Percentiles rank a stretch among this genome's conserved stretches.
Conservation (phyloP, 2,888 invertebrate species). For the Lobophora halterata region DNA sequence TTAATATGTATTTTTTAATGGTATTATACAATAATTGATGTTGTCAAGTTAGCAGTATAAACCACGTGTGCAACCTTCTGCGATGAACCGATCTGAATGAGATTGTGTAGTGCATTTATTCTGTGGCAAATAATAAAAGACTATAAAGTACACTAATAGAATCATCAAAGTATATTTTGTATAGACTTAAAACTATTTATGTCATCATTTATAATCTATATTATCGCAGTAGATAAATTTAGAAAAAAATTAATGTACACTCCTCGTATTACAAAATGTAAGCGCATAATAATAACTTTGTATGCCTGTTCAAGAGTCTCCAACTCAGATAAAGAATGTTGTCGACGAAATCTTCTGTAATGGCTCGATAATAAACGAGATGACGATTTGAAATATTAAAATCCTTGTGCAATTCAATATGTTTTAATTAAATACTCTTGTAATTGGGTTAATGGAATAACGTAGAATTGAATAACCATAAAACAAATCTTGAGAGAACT, state of each 20-base stretch:
- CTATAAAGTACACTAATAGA: constrained; percentile 12
- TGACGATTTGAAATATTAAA: constrained; percentile 18
- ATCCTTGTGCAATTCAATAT: constrained; percentile 22
- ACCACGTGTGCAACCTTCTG: constrained; percentile 3
- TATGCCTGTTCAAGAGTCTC: constrained; percentile 10
- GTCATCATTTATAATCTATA: constrained; percentile 12
- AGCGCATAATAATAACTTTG: constrained; percentile 3
- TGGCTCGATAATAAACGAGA: constrained; percentile 11
- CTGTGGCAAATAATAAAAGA: constrained; percentile 17
- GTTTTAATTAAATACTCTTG: constrained; percentile 15
- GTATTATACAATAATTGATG: constrained; percentile 3
- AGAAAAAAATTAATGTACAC: constrained; percentile 13
- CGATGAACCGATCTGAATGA: not conserved
- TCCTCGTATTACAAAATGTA: constrained; percentile 12
- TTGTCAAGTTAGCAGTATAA: constrained; percentile 8
- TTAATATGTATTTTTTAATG: too few species aligned
- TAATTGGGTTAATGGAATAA: constrained; percentile 7
- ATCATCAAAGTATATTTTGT: constrained; percentile 22
- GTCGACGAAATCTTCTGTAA: constrained; percentile 15
- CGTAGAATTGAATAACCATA: constrained; percentile 1
- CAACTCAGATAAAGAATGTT: constrained; percentile 4
- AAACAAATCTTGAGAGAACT: not conserved
- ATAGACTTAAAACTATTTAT: constrained; percentile 18
- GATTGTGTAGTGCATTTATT: constrained; percentile 18
- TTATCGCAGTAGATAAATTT: constrained; percentile 11